Base-by-base conservation (phyloP, 2,888 invertebrate species). In the Hesperia comma region DNA sequence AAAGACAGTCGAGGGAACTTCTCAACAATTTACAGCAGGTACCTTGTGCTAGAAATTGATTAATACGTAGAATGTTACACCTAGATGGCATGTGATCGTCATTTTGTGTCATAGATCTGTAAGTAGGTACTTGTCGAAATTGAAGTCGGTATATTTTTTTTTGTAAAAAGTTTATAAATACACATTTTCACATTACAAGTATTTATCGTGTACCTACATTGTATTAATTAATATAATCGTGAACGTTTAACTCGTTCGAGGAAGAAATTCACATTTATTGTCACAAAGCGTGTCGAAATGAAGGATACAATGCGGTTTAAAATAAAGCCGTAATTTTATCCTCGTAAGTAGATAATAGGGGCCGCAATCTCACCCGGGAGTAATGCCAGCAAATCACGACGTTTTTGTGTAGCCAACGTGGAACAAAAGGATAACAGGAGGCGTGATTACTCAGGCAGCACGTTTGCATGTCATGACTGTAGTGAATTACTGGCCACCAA, bases 391-490 rank as follows among this genome's bases (percentile, higher is more conserved):
- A 86, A 86, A 87, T 87, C 86, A 85, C 83, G 73, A 76, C 74
- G 85, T 85, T 85, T 85, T 84, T 84, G 83, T 86, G 77, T 74
- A 70, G 76, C 70, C 77, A 61, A 79, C 74, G 72, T 63, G 80
- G 76, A 81, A 87, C 87, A 90, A 89, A 89, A 82, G 84, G 85
- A 86, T 81, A 81, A 83, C 87, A 88, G 79, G 86, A 85, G 88
- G 88, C 86, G 91, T 88, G 85, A 90, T 88, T 90, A 89, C 85
- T 86, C 87, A 85, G 85, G 80, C 79, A 78, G 80, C 78, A 78
- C 81, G 85, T 84, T 84, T 86, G 85, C 85, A 84, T 85, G 87
- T 84, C 85, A 86, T 84, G 86, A 79, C 82, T 79, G 78, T 79
- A 82, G 83, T 88, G 86, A 90, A 84, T 88, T 87, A 90, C 86